These are phyloP conservation scores for Drosophila erecta DNA, from an alignment of 1,140 invertebrate genomes.

Conservation along the genomic window DNA sequence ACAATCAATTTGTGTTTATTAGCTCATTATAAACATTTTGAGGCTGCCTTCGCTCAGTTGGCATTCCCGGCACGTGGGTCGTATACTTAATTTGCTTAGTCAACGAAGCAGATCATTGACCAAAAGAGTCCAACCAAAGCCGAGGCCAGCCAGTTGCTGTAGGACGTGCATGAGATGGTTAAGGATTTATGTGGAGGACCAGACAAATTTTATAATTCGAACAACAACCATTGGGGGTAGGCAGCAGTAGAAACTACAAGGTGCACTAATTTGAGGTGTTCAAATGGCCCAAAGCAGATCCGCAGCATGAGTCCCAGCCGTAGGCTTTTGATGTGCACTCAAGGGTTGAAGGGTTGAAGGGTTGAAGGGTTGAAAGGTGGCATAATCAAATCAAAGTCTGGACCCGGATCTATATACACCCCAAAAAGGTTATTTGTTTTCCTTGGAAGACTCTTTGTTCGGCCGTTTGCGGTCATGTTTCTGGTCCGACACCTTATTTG, in stretches of 20 bases:
- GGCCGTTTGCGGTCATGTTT: constrained; percentile 33
- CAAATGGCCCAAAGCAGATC: constrained; percentile 19
- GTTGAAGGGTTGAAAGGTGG: constrained; percentile 37
- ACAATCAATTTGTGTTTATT: constrained; percentile 73
- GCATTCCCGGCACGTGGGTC: constrained; percentile 56
- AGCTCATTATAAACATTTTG: constrained; percentile 70
- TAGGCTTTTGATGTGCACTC: constrained; percentile 70
- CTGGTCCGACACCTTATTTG: constrained; percentile 40
- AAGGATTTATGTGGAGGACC: constrained; percentile 45
- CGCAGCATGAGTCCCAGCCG: constrained; percentile 18
- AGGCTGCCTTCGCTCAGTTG: constrained; percentile 11
- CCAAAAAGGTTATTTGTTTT: constrained; percentile 32
- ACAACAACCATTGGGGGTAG: constrained; percentile 5
- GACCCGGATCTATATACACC: constrained; percentile 1
- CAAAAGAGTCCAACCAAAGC: constrained; percentile 15
- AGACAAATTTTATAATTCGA: constrained; percentile 51
- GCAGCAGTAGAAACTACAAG: constrained; percentile 66
- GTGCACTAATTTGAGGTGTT: constrained; percentile 79
- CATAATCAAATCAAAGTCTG: constrained; percentile 72
- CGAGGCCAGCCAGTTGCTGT: constrained; percentile 16
- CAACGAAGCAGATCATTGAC: constrained; percentile 79
- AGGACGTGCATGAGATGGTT: constrained; percentile 61
- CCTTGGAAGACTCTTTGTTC: constrained; percentile 38
- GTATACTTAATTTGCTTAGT: constrained; percentile 79
- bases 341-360: constrained; percentile 42